Evolutionary conservation across 2,888 invertebrate genomes (phyloP), one percentile per base, ranked within the genome.

Genomic region (Galerucella pusilla): DNA sequence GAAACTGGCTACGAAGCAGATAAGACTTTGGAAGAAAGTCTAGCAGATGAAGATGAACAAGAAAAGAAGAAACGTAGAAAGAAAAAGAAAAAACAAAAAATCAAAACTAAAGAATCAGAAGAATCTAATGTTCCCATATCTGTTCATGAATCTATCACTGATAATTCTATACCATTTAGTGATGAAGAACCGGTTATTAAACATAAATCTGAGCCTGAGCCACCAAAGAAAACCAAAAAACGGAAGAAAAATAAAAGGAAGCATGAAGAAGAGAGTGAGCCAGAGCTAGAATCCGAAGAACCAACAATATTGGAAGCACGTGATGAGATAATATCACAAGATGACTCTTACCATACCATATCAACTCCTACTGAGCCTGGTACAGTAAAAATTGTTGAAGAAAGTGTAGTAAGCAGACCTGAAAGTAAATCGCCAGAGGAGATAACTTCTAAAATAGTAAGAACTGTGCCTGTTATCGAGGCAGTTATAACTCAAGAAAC

Each of bases 1-100:
- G 92, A 91, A 83, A 89, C 89, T 76, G 94, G 94, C n/a, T 94
- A 94, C 83, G 94, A 94, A 84, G 91, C 93, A 11, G 94, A 93
- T 82, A 88, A 92, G 77, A 91, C 92, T 1, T 88, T 91, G 28
- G 89, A 92, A 82, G 89, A 92, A 87, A 84, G 90, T 87, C 77
- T 90, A 84, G 85, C 89, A 84, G 88, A 88, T 35, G 86, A 88
- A 14, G 87, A 87, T 25, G 86, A 86, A 64, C 84, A 86, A 49
- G 84, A 86, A 70, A 87, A 87, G 76, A 88, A 88, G 76, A 85
- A 90, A 68, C 81, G 84, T 20, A 85, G 85, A 68, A 88, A 85
- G 77, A 88, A 88, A 80, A 88, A 87, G 80, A 84, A 85, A 16
- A 86, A 86, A 67, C 87, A 88, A 77, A 91, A 90, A 72, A 84